A percentile compares a stretch with the other conserved stretches of the same genome.
phyloP scores from a whole-genome alignment of 1,140 invertebrate species.

The Bombus confusus region DNA sequence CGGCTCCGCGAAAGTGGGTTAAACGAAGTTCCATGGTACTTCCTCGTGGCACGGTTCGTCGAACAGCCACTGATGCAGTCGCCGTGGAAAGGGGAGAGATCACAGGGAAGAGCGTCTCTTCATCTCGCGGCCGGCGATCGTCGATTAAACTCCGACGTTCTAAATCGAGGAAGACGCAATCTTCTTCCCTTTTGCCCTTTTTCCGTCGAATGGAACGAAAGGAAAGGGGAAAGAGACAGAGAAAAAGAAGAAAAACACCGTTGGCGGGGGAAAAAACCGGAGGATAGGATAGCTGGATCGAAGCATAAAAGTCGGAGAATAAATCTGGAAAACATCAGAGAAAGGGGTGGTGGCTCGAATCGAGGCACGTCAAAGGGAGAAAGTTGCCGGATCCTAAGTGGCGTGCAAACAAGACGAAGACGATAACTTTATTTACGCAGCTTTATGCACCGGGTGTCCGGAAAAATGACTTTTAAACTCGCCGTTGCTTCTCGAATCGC shows the following conservation, averaged over 20 bases:
- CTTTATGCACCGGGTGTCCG: slow-evolving; percentile 38
- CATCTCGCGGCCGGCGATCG: slow-evolving; percentile 7
- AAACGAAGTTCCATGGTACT: slow-evolving; percentile 73
- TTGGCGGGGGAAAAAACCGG: background rate
- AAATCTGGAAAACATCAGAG: slow-evolving; percentile 8
- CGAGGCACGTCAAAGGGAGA: slow-evolving; percentile 8
- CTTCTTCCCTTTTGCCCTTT: background rate
- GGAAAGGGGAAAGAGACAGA: background rate
- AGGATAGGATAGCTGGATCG: slow-evolving; percentile 9
- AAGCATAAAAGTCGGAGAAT: slow-evolving; percentile 28
- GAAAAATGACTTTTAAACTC: slow-evolving; percentile 30
- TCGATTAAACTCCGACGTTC: slow-evolving; percentile 27
- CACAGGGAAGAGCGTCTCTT: background rate
- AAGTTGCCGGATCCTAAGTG: slow-evolving; percentile 43
- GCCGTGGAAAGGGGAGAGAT: slow-evolving; percentile 11
- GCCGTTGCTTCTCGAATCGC: background rate
- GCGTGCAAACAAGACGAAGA: slow-evolving; percentile 48
- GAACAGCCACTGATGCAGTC: slow-evolving; percentile 15
- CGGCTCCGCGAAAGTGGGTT: slow-evolving; percentile 74
- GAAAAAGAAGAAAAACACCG: background rate
- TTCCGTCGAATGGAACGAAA: background rate
- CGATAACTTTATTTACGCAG: slow-evolving; percentile 46
- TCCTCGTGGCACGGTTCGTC: slow-evolving; percentile 31
- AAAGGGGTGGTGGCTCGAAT: background rate
- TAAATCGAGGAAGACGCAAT: background rate